These are phyloP conservation scores for Paramormyrops kingsleyae DNA, from an alignment of 2,113 vertebrate species.

Conservation along the genomic window DNA sequence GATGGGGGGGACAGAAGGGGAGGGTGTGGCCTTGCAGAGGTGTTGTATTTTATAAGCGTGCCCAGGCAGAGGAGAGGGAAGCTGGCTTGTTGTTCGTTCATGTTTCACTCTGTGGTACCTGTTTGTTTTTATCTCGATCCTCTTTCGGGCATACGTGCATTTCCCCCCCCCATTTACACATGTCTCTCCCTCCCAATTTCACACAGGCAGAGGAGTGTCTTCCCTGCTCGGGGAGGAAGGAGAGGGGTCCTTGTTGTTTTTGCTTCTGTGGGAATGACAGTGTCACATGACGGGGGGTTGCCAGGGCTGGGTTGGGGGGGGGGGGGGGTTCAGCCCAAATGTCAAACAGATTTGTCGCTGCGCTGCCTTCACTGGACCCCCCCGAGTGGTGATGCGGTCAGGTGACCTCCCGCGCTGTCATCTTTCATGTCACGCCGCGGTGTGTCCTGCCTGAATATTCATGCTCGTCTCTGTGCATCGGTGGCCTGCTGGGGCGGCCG, in stretches of 20 bases:
- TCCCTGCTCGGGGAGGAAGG: background rate
- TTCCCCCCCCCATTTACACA: background rate
- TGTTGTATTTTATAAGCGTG: slow-evolving; percentile 7
- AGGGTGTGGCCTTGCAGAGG: background rate
- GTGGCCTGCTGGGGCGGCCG: background rate
- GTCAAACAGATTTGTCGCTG: slow-evolving; percentile 21
- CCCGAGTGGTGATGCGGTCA: background rate
- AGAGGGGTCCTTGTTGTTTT: slow-evolving; percentile 3
- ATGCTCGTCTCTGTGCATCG: background rate
- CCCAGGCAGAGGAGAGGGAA: background rate
- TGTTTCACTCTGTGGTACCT: background rate
- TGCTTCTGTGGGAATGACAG: slow-evolving; percentile 17
- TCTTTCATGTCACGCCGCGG: background rate
- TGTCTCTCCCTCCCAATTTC: slow-evolving; percentile 9
- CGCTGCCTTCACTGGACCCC: background rate
- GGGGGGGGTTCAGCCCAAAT: slow-evolving; percentile 17
- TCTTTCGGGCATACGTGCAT: background rate
- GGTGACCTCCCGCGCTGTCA: background rate
- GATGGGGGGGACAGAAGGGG: slow-evolving; percentile 13
- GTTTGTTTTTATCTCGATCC: background rate
- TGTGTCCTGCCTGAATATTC: background rate
- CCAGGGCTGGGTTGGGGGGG: background rate
- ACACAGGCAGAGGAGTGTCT: slow-evolving; percentile 5
- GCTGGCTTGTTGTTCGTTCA: background rate
- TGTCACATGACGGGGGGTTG: background rate